These are phyloP conservation scores for Cynoglossus semilaevis DNA, from an alignment of 2,113 vertebrate species.

Conservation along the genomic window DNA sequence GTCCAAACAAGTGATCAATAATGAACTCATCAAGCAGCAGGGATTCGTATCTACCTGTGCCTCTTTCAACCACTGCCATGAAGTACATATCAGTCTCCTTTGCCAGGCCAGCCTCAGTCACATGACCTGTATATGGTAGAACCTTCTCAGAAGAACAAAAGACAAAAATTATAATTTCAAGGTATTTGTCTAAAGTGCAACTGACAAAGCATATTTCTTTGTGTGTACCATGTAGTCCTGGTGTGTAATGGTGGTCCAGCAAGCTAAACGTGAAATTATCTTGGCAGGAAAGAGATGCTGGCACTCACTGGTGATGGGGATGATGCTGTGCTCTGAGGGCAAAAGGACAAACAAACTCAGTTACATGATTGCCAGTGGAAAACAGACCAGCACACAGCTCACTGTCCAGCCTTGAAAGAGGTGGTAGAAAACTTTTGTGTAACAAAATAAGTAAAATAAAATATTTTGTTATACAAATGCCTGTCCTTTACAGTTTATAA, in stretches of 20 bases:
- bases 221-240: conserved; percentile 84
- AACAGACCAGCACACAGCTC: no score
- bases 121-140: conserved; percentile 84
- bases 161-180: neutral
- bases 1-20: neutral
- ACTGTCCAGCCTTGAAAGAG: no score
- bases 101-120: conserved; percentile 84
- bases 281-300: conserved; percentile 93
- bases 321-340: conserved; percentile 85
- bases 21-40: neutral
- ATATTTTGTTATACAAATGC: no score
- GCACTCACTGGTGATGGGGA: conserved; percentile 89
- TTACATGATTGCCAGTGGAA: neutral
- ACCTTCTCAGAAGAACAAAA: conserved; percentile 68
- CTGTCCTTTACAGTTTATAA: no score
- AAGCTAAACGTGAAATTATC: conserved; percentile 87
- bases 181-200: neutral
- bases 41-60: conserved; percentile 80
- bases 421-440: no score
- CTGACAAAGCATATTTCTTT: neutral
- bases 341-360: conserved; percentile 10
- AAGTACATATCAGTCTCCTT: conserved; percentile 91
- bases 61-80: conserved; percentile 87
- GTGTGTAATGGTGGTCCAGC: conserved; percentile 82
- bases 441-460: no score